Evolutionary conservation across 2,888 invertebrate species (phyloP).

Genomic region (Nipponacmea schrenckii): DNA sequence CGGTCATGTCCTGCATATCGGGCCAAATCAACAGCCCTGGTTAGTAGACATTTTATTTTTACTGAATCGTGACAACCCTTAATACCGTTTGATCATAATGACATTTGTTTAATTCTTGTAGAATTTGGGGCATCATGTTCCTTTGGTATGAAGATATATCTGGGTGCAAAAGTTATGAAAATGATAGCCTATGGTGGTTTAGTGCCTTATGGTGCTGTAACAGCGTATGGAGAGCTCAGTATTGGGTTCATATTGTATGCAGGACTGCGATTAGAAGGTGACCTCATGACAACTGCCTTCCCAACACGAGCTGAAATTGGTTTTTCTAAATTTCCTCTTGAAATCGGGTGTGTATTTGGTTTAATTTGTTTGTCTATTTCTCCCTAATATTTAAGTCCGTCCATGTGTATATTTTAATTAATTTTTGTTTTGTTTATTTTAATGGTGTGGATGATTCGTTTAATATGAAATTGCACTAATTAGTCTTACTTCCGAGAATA

Average conservation of each 20-base stretch:
- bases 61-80: too few relatives aligned
- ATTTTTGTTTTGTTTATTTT: too few relatives aligned
- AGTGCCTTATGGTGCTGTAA: slow-evolving; percentile 38
- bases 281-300: slow-evolving; percentile 42
- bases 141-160: slow-evolving; percentile 40
- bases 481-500: too few relatives aligned
- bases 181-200: slow-evolving; percentile 34
- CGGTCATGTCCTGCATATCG: too few relatives aligned
- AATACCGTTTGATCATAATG: too few relatives aligned
- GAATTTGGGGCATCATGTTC: slow-evolving; percentile 44
- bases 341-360: slow-evolving; percentile 35
- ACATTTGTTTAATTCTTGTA: too few relatives aligned
- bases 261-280: slow-evolving; percentile 40
- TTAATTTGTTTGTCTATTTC: too few relatives aligned
- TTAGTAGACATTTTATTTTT: slow-evolving; percentile 4
- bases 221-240: slow-evolving; percentile 37
- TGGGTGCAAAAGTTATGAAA: slow-evolving; percentile 37
- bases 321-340: slow-evolving; percentile 53
- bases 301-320: slow-evolving; percentile 46
- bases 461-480: too few relatives aligned
- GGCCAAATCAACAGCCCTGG: too few relatives aligned
- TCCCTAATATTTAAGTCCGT: too few relatives aligned
- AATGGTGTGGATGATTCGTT: too few relatives aligned
- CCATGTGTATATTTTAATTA: too few relatives aligned
- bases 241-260: slow-evolving; percentile 42